phyloP scores from a whole-genome alignment of 2,888 invertebrate genomes.

The Drosophila nigricruria region DNA sequence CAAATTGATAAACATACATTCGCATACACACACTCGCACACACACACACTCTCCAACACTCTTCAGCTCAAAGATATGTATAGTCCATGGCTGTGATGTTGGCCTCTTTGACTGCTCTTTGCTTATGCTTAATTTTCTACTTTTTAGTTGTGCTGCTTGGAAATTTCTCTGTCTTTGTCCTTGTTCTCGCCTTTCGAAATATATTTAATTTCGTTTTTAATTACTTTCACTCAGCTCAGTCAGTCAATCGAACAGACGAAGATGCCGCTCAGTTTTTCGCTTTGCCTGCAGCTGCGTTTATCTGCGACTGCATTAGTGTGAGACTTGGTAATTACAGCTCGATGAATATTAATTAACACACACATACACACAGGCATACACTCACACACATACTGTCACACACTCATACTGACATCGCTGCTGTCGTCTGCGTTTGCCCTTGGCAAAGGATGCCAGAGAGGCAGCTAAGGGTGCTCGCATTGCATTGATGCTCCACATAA shows the following conservation, averaged over 20 bases:
- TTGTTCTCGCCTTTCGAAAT: conserved; percentile 34
- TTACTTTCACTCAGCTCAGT: conserved; percentile 44
- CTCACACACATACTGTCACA: neutral
- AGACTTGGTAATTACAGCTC: conserved; percentile 72
- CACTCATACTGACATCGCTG: neutral
- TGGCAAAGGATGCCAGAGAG: conserved; percentile 21
- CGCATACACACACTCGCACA: neutral
- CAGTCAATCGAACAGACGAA: neutral
- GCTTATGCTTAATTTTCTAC: conserved; percentile 16
- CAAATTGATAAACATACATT: conserved; percentile 41
- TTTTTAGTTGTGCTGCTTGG: neutral
- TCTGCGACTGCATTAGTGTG: conserved; percentile 28
- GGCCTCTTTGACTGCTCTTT: neutral
- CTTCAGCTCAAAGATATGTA: conserved; percentile 5
- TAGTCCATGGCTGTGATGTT: neutral
- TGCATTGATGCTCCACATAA: conserved; percentile 58
- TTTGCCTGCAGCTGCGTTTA: conserved; percentile 29
- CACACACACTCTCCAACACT: neutral
- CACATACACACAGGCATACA: conserved; percentile 9
- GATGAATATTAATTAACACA: conserved; percentile 73
- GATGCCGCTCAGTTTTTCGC: conserved; percentile 14
- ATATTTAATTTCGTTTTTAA: conserved; percentile 68
- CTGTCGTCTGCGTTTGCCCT: conserved; percentile 43
- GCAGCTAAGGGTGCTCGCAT: conserved; percentile 42
- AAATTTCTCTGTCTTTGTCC: neutral